Conservation (phyloP, 2,888 invertebrate genomes). For the Diplolepis rosae region DNA sequence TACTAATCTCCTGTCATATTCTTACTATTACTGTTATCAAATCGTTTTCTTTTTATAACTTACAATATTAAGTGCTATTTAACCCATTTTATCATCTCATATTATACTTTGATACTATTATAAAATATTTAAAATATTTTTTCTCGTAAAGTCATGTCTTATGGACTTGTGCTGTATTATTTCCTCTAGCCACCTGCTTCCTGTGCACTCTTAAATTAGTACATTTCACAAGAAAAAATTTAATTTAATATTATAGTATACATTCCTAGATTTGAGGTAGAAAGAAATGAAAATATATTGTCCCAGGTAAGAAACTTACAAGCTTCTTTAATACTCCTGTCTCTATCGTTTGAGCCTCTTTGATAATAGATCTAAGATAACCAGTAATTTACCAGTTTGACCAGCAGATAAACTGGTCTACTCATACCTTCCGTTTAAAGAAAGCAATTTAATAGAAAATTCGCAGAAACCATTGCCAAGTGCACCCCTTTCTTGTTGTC, state of each 20-base stretch:
- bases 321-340: conserved; percentile 6
- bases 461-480: conserved; percentile 13
- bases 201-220: background rate
- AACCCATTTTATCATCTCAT: background rate
- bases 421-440: conserved; percentile 5
- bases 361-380: conserved; percentile 23
- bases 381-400: conserved; percentile 27
- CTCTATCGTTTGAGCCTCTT: conserved; percentile 16
- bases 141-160: background rate
- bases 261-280: background rate
- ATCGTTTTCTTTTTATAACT: too few relatives aligned
- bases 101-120: background rate
- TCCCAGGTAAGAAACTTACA: background rate
- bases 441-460: conserved; percentile 26
- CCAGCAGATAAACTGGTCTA: conserved; percentile 23
- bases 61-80: too few relatives aligned
- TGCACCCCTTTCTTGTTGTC: conserved; percentile 1
- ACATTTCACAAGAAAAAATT: background rate
- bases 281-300: background rate
- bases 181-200: background rate
- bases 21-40: too few relatives aligned
- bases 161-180: background rate
- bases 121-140: background rate
- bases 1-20: too few relatives aligned
- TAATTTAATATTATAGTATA: background rate